Conservation (phyloP, 2,888 invertebrate species). For the Sarcophaga subvicina region DNA sequence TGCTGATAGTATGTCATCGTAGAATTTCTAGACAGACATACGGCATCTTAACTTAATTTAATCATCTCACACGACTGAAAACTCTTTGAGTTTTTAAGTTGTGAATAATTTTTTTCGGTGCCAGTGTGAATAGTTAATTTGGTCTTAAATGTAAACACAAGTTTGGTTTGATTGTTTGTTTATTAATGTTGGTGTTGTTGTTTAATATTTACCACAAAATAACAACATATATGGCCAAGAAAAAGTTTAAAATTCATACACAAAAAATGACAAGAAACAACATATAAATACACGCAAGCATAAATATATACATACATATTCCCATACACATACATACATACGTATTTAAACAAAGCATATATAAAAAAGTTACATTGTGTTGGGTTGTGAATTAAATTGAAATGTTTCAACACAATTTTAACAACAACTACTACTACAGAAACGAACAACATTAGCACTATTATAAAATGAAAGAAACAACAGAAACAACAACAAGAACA, state of each 20-base stretch:
- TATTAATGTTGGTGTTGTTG: slow-evolving; percentile 40
- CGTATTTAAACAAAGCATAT: neutral
- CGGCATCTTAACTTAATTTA: no score
- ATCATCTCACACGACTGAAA: no score
- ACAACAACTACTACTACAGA: neutral
- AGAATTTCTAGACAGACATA: no score
- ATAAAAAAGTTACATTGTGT: slow-evolving; percentile 37
- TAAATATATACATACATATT: neutral
- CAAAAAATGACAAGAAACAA: neutral
- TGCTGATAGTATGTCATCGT: no score
- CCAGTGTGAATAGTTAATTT: neutral
- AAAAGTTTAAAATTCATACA: neutral
- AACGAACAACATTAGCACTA: slow-evolving; percentile 49
- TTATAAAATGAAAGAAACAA: slow-evolving; percentile 13
- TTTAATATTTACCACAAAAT: slow-evolving; percentile 33
- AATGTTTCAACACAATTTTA: slow-evolving; percentile 61
- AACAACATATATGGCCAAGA: slow-evolving; percentile 26
- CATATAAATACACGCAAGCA: neutral
- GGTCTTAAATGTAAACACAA: slow-evolving; percentile 38
- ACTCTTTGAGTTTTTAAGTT: no score
- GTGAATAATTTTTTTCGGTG: neutral
- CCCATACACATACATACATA: neutral
- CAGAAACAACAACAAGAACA: neutral
- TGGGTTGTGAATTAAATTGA: slow-evolving; percentile 56
- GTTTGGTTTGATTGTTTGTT: slow-evolving; percentile 8